Evolutionary conservation across 2,113 vertebrate species (phyloP), one percentile per base, ranked within the genome.

Genomic region (Ochotona princeps): DNA sequence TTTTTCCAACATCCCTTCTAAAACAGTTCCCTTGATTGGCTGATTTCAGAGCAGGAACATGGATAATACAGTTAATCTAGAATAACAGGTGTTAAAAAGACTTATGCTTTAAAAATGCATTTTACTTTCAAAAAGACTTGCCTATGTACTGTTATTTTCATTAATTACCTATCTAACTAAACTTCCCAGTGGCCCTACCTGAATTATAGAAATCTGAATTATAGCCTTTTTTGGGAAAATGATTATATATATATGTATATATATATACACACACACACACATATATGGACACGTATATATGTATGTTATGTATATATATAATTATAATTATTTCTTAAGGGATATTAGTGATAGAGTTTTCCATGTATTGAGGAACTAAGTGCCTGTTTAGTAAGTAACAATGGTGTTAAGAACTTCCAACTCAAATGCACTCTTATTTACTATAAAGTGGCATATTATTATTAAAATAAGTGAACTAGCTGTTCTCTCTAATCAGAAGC

Each of bases 391-490:
- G 15, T 65, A 65, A 90, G 61, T 54, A 89, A 72, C 15, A 49
- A 30, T 82, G 66, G 25, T 87, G 69, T 69, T 76, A 94, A 95
- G 87, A 89, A 57, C 0, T 93, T 87, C 92, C 78, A 69, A 83
- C 93, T 93, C 70, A 84, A 91, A 97, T 94, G 70, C 90, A 2
- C 65, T 74, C 75, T 28, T 96, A 93, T 97, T 97, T 97, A 94
- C 95, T 93, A 81, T 2, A 91, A 93, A 94, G 95, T 92, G 94
- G 94, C 95, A 14, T 94, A 95, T 97, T 95, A 94, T 63, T 95
- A 95, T 84, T 96, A 63, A 78, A 87, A 96, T 70, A 95, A 96
- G 96, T 82, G 96, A 97, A 98, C 91, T 95, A 97, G 54, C 80
- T 93, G 65, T 81, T 96, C 81, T 81, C 95, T 95, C 92, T 96